Evolutionary conservation across 2,113 vertebrate species (phyloP), one percentile per base, ranked within the genome.

Genomic region (Origma solitaria): DNA sequence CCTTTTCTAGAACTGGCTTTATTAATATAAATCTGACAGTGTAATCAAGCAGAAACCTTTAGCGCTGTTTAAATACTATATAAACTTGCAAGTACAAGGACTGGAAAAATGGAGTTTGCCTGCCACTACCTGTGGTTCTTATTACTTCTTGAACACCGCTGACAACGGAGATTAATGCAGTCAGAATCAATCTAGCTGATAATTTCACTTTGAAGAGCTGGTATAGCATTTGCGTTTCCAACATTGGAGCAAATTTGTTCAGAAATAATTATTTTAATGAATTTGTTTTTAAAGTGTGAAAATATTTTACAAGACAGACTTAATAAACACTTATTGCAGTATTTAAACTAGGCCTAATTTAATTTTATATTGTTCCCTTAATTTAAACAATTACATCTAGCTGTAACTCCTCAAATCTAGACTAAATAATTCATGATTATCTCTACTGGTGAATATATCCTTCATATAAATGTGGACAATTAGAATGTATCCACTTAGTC

Each of bases 341-440:
- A 81, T 92, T 96, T 96, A 94, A 95, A 83, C 81, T 50, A 16
- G 23, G 40, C 24, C n/a, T 86, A 93, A 92, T 96, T 93, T 84
- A 96, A 94, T 93, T 92, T 83, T 20, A 71, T 86, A 92, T 88
- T 86, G 75, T 95, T 93, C 87, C 69, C 77, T 87, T 90, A 90
- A 95, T 95, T 96, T 92, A 93, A 83, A 93, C 85, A 86, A 94
- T 93, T 96, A 77, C 42, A 60, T 92, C 76, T 92, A 75, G 64
- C 82, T 82, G 61, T 81, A 95, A 75, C 47, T 90, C 88, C 72
- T 96, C 69, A 92, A 88, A 94, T 93, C 69, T 70, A 45, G 60
- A n/a, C 82, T 95, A 92, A 95, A 96, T 97, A 94, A 96, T 96
- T 96, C 30, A 94, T 85, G 10, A 97, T 90, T 96, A 94, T 94